A percentile compares a stretch with the other conserved stretches of the same genome.
Evolutionary conservation across 1,140 invertebrate species (phyloP).

Genomic region (Dreissena rostriformis): DNA sequence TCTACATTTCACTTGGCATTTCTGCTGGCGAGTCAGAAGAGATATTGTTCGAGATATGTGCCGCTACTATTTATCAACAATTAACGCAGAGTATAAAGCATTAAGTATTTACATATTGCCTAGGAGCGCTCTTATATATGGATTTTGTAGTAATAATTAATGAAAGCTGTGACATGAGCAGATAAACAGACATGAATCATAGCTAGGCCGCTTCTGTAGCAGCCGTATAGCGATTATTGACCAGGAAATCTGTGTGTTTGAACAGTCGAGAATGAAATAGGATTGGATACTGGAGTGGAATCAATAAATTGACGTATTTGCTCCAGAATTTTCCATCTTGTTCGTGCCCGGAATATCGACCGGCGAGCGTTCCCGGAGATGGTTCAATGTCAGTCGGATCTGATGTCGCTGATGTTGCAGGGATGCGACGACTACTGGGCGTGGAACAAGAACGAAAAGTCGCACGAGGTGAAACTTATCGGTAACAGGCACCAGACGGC

Average conservation of each 20-base stretch:
- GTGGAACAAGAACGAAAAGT: slow-evolving; percentile 86
- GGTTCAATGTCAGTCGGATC: slow-evolving; percentile 44
- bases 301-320: slow-evolving; percentile 33
- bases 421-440: slow-evolving; percentile 86
- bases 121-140: slow-evolving; percentile 29
- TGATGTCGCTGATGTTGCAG: slow-evolving; percentile 59
- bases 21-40: neutral
- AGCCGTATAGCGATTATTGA: neutral
- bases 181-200: slow-evolving; percentile 13
- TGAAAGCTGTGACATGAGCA: slow-evolving; percentile 13
- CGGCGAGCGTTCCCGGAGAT: slow-evolving; percentile 3
- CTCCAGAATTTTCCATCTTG: neutral
- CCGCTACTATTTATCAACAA: neutral
- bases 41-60: neutral
- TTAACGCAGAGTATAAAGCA: neutral
- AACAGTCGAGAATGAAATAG: slow-evolving; percentile 1
- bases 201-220: neutral
- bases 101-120: neutral
- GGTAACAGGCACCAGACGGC: slow-evolving; percentile 81
- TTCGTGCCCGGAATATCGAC: neutral
- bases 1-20: neutral
- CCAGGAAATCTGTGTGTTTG: neutral
- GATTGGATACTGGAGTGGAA: neutral
- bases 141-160: slow-evolving; percentile 43
- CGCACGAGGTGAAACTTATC: slow-evolving; percentile 85